A percentile compares a stretch with the other conserved stretches of the same genome.
phyloP scores from a whole-genome alignment of 2,113 vertebrate species.

The Chionodraco myersi region DNA sequence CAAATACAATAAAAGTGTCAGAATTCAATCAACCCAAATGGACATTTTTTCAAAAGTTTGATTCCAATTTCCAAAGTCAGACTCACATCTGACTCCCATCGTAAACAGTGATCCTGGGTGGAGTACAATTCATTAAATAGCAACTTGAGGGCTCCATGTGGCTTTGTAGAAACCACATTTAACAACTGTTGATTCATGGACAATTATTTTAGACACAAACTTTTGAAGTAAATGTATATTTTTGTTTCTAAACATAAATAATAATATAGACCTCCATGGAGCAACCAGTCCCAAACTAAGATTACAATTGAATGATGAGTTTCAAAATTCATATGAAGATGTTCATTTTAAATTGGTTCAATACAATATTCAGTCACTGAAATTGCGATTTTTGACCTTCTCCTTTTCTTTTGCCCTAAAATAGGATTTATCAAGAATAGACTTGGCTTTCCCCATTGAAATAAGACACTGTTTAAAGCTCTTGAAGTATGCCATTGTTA shows the following conservation, averaged over 20 bases:
- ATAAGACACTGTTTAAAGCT: constrained; percentile 77
- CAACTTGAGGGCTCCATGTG: background rate
- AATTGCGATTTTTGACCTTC: constrained; percentile 42
- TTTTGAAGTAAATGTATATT: background rate
- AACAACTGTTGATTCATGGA: too few species aligned
- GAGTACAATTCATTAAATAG: background rate
- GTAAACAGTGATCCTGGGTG: background rate
- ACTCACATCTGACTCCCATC: background rate
- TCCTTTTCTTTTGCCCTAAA: constrained; percentile 44
- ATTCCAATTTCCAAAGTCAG: background rate
- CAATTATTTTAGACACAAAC: background rate
- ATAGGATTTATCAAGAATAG: constrained; percentile 61
- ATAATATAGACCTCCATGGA: background rate
- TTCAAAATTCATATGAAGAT: background rate
- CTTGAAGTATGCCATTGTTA: constrained; percentile 80
- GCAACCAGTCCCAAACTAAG: background rate
- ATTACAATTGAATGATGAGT: background rate
- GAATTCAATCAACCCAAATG: background rate
- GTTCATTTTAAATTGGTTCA: background rate
- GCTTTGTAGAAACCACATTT: background rate
- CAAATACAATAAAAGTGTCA: background rate
- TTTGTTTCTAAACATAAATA: background rate
- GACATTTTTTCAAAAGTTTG: background rate
- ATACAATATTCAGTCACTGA: background rate
- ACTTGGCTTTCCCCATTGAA: constrained; percentile 60